Base-by-base conservation (phyloP, 64 coral and sea anemone genomes). In the Dendrophyllia cribrosa region DNA sequence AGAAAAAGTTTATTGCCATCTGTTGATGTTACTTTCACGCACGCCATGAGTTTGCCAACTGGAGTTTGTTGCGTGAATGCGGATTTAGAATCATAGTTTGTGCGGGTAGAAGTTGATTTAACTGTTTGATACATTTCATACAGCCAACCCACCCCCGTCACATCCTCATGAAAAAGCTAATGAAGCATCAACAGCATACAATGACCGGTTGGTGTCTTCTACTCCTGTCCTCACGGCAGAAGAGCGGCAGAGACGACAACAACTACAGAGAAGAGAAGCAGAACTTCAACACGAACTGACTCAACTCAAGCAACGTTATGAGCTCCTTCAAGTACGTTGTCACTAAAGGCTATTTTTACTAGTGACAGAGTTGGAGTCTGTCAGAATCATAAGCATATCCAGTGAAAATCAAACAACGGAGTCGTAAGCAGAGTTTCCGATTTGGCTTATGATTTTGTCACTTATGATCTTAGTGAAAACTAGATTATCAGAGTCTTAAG, bases 171-270 rank as follows among this genome's bases (percentile, higher is more conserved):
- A 84, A 22, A 61, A 51, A 67, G 22, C 25, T 53, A 13, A 60
- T 17, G 55, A 51, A 43, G 72, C 86, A 72, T 75, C 82, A 16
- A 97, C 92, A 12, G 59, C 78, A 16, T 97, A 91, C 66, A 97
- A 97, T 22, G 95, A 97, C 26, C 95, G 95, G 9, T 51, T 97
- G 14, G 89, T 93, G 25, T 92, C 95, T 6, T 97, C 95, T 17
- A 97, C 95, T 76, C 95, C 95, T 52, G 75, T 97, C 7, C 88
- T 94, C 4, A 90, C 89, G 21, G 56, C 82, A 61, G 95, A 94
- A 52, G 92, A 97, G 51, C 86, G 92, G 19, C 90, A 82, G 59
- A 91, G 67, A 56, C 95, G 89, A 15, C 95, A 97, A 3, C 74
- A 93, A n/a, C 84, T 97, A 10, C 79, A 94, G 70, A 92, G 52